phyloP scores from a whole-genome alignment of 2,113 vertebrate genomes.

The Seriola dumerili region DNA sequence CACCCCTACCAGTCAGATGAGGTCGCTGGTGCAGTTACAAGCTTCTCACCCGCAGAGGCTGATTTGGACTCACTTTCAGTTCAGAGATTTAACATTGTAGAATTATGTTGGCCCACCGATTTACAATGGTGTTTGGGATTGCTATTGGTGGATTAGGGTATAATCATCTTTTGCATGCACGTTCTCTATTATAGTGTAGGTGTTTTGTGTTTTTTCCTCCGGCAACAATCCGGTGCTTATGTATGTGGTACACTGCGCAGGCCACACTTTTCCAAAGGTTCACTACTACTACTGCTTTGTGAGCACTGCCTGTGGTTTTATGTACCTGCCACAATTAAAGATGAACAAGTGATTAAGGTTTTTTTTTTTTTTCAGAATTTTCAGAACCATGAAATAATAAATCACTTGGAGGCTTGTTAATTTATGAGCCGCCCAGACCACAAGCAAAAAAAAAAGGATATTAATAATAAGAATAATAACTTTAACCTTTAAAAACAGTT shows the following conservation, averaged over 20 bases:
- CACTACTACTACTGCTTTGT: neutral
- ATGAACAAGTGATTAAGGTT: neutral
- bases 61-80: too few species aligned
- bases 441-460: neutral
- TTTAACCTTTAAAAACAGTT: too few species aligned
- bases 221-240: neutral
- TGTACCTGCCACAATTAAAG: neutral
- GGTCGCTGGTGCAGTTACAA: neutral
- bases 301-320: neutral
- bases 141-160: neutral
- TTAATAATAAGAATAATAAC: too few species aligned
- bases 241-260: neutral
- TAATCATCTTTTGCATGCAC: neutral
- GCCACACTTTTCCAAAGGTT: neutral
- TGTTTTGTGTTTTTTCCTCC: neutral
- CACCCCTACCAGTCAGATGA: neutral
- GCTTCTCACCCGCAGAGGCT: neutral
- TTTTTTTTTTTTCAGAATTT: neutral
- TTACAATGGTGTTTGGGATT: neutral
- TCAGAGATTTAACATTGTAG: neutral
- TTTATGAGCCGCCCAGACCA: neutral
- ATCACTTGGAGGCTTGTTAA: neutral
- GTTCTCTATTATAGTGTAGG: neutral
- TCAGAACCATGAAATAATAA: neutral
- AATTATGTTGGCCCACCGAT: neutral